Evolutionary conservation across 1,140 invertebrate species (phyloP).

Genomic region (Drosophila leontia): DNA sequence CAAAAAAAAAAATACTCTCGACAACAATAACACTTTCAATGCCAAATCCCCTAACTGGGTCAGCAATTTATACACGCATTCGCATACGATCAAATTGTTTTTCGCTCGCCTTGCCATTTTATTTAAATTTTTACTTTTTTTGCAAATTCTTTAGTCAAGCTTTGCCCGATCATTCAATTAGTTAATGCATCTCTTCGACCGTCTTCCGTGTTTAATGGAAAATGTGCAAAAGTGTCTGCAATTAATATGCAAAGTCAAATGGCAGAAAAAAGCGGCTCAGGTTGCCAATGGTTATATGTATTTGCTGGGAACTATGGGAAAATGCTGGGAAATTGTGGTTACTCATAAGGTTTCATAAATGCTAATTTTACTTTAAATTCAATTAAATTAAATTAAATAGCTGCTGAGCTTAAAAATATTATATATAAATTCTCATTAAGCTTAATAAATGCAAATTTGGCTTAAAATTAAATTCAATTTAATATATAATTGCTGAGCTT

Average conservation of each 20-base stretch:
- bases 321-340: not conserved
- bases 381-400: constrained; percentile 5
- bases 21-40: constrained; percentile 59
- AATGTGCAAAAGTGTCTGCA: constrained; percentile 47
- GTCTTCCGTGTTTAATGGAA: constrained; percentile 54
- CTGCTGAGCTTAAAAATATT: not conserved
- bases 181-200: constrained; percentile 32
- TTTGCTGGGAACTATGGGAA: constrained; percentile 6
- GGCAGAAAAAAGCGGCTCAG: constrained; percentile 25
- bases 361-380: not conserved
- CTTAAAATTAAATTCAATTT: not conserved
- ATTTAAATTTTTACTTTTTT: constrained; percentile 3
- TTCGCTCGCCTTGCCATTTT: constrained; percentile 22
- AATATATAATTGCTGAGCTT: not conserved
- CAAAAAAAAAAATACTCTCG: constrained; percentile 41
- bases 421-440: not conserved
- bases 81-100: constrained; percentile 17
- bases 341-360: constrained; percentile 3
- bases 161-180: constrained; percentile 49
- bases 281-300: not conserved
- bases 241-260: constrained; percentile 49
- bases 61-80: constrained; percentile 44
- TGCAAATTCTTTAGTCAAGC: constrained; percentile 28
- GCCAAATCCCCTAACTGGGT: constrained; percentile 55
- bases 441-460: not conserved